Evolutionary conservation across 2,113 vertebrate genomes (phyloP).

Genomic region (Gobius niger): DNA sequence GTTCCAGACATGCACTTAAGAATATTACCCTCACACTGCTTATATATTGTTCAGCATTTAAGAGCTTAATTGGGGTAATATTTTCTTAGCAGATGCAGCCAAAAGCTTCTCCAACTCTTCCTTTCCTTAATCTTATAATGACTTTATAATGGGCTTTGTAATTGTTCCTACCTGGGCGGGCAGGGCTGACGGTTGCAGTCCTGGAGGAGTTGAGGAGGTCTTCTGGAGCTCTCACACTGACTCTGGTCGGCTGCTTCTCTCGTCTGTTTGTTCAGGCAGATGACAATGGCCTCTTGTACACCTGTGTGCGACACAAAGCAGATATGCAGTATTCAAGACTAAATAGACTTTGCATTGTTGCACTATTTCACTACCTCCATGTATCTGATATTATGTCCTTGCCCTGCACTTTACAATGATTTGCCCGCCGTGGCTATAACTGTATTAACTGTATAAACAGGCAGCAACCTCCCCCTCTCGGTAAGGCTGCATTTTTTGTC

Average conservation of each 20-base stretch:
- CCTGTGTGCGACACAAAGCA: slow-evolving; percentile 69
- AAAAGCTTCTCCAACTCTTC: slow-evolving; percentile 18
- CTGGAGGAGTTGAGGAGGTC: slow-evolving; percentile 87
- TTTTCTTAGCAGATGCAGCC: slow-evolving; percentile 34
- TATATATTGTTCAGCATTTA: slow-evolving; percentile 35
- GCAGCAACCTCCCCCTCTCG: too few relatives aligned
- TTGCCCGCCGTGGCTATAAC: too few relatives aligned
- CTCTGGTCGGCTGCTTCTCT: slow-evolving; percentile 80
- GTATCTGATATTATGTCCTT: too few relatives aligned
- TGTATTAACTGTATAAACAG: too few relatives aligned
- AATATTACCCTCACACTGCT: slow-evolving; percentile 13
- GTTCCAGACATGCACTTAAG: slow-evolving; percentile 32
- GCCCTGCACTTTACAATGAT: too few relatives aligned
- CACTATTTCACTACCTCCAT: too few relatives aligned
- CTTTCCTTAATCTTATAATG: slow-evolving; percentile 20
- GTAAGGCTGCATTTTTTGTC: too few relatives aligned
- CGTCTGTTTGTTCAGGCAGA: slow-evolving; percentile 95
- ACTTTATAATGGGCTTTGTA: slow-evolving; percentile 15
- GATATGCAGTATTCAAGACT: too few relatives aligned
- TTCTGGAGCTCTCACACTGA: slow-evolving; percentile 81
- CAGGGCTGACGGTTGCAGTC: slow-evolving; percentile 87
- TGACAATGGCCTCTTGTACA: slow-evolving; percentile 91
- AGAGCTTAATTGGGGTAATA: slow-evolving; percentile 42
- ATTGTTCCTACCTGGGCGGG: slow-evolving; percentile 83
- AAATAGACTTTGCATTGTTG: too few relatives aligned